These are phyloP conservation scores for Zoanthus sociatus DNA, from an alignment of 92 coral and sea anemone genomes.

Conservation along the genomic window DNA sequence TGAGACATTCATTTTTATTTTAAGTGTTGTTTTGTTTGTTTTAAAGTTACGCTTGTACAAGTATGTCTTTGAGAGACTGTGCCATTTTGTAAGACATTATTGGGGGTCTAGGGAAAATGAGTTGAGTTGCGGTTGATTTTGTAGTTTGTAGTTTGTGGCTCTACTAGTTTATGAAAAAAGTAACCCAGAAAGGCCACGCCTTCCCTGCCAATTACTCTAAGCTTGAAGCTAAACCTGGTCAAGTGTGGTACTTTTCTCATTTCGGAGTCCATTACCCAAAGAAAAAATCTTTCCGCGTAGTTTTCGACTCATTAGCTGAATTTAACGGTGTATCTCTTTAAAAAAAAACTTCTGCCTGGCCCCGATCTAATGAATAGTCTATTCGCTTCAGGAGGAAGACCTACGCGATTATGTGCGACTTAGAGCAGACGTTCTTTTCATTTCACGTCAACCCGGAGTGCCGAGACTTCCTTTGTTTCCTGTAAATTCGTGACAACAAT, in stretches of 20 bases:
- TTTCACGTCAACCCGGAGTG: slow-evolving; percentile 29
- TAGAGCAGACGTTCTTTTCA: slow-evolving; percentile 17
- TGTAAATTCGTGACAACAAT: slow-evolving; percentile 27
- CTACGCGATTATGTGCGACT: slow-evolving; percentile 19
- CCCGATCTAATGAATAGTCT: slow-evolving; percentile 56
- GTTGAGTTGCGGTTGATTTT: no score
- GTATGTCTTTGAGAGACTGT: no score
- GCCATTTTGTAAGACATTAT: no score
- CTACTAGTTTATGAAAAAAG: slow-evolving; percentile 37
- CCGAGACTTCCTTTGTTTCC: slow-evolving; percentile 39
- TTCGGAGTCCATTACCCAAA: slow-evolving; percentile 34
- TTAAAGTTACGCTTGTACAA: no score
- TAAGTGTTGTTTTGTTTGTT: no score
- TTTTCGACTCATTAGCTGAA: slow-evolving; percentile 42
- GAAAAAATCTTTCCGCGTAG: slow-evolving; percentile 28
- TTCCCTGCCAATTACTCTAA: not conserved
- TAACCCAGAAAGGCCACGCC: slow-evolving; percentile 37
- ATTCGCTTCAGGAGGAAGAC: slow-evolving; percentile 33
- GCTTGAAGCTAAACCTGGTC: slow-evolving; percentile 6
- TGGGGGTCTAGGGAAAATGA: no score
- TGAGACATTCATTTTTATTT: no score
- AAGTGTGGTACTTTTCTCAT: slow-evolving; percentile 8
- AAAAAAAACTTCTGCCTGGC: slow-evolving; percentile 43
- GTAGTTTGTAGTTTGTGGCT: no score
- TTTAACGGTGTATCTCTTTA: slow-evolving; percentile 27